Evolutionary conservation across 2,113 vertebrate genomes (phyloP).

Genomic region (Dasyornis broadbenti): DNA sequence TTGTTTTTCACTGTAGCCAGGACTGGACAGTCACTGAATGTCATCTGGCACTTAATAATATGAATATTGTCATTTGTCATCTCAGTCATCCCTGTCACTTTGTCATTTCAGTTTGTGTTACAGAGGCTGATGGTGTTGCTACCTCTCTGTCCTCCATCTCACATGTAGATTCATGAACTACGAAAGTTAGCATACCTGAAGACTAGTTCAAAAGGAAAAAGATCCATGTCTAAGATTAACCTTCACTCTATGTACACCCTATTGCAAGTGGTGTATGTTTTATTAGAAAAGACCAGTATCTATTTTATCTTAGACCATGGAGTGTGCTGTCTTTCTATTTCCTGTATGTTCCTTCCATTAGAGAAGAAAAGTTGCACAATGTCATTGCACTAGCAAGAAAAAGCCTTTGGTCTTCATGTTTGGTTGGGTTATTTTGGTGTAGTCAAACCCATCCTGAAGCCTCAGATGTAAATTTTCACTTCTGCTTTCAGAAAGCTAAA

Average conservation of each 20-base stretch:
- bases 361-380: background rate
- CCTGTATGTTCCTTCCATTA: background rate
- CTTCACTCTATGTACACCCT: background rate
- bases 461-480: background rate
- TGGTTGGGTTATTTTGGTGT: background rate
- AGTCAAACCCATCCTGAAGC: background rate
- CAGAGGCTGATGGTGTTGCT: background rate
- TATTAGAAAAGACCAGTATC: background rate
- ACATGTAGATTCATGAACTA: background rate
- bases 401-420: background rate
- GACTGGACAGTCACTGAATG: constrained; percentile 68
- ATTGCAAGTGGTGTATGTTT: background rate
- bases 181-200: background rate
- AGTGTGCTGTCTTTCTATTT: background rate
- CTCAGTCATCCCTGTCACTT: constrained; percentile 61
- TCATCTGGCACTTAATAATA: constrained; percentile 48
- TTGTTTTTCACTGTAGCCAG: constrained; percentile 52
- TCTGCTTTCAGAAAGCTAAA: background rate
- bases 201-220: background rate
- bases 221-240: background rate
- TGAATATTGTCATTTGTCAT: constrained; percentile 70
- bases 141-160: background rate
- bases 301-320: background rate
- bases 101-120: constrained; percentile 60
- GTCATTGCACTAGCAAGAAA: background rate